Evolutionary conservation across 1,140 invertebrate species (phyloP), one percentile per base, ranked within the genome.

Genomic region (Ctenoplectra terminalis): DNA sequence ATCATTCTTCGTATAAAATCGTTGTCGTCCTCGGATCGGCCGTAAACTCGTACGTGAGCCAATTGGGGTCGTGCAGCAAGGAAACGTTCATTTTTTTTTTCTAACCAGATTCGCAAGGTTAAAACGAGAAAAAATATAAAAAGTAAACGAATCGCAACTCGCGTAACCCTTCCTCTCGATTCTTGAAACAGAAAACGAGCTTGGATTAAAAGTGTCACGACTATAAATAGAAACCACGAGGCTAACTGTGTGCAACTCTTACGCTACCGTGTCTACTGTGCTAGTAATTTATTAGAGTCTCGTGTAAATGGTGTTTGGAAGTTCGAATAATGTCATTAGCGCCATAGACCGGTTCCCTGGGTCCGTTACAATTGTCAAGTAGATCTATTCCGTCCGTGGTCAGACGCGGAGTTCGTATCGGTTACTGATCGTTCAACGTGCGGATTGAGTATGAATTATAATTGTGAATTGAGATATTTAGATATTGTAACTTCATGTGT

Each of bases 161-260:
- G 23, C 7, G 66, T 34, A 61, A 79, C 0, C 67, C 34, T 71
- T 74, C 23, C 48, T 23, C 63, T 69, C 26, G 26, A 17, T 52
- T 79, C 77, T 52, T 2, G 46, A 37, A 72, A 72, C 43, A 29
- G 46, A 23, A 48, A 72, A 71, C 37, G 26, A 34, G 17, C 48
- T 31, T 50, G 29, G 7, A 34, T 48, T n/a, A 31, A 72, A 58
- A 48, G 46, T 60, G 34, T 72, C 77, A 71, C 20, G 13, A 1
- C 46, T 79, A 61, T 72, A 79, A 79, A 79, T 79, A 79, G 77
- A 40, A 34, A 31, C 4, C 31, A 31, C 34, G 2, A 40, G 20
- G 4, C 34, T 29, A 34, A 1, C 26, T 13, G 26, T n/a, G 20
- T 63, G 34, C 37, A 70, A 11, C 17, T 37, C 3, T 34, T 23